Percentiles rank a stretch among this genome's conserved stretches.
These are phyloP conservation scores for Dryadula phaetusa DNA, from an alignment of 2,888 invertebrate genomes.

Conservation along the genomic window DNA sequence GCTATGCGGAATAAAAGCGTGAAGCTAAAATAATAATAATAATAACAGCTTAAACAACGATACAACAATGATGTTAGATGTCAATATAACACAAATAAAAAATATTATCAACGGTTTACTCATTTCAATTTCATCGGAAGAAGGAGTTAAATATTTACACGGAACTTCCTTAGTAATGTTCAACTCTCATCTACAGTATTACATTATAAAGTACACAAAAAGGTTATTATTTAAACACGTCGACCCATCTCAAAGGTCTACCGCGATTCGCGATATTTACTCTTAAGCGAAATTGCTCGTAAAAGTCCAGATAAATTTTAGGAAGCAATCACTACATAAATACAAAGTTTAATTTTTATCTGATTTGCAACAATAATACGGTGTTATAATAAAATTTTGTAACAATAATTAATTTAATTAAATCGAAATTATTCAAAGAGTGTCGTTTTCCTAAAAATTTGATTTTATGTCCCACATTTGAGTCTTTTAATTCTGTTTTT, in stretches of 20 bases:
- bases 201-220: conserved; percentile 27
- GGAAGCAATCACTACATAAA: conserved; percentile 19
- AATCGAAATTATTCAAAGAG: not conserved
- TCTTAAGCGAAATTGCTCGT: conserved; percentile 20
- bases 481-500: too few relatives aligned
- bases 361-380: not conserved
- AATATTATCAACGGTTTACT: not conserved
- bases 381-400: not conserved
- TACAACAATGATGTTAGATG: not conserved
- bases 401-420: not conserved
- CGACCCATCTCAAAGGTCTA: conserved; percentile 30
- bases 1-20: too few relatives aligned
- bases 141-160: conserved; percentile 13
- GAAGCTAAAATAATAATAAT: not conserved
- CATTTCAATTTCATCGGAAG: not conserved
- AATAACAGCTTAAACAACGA: not conserved
- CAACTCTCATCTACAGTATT: conserved; percentile 16
- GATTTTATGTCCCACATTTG: too few relatives aligned
- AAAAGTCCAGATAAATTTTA: conserved; percentile 21
- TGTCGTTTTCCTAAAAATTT: too few relatives aligned
- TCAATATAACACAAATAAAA: not conserved
- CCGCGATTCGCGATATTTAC: conserved; percentile 28
- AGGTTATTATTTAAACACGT: conserved; percentile 28
- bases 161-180: conserved; percentile 8
- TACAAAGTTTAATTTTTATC: conserved; percentile 19